Base-by-base conservation (phyloP, 2,797 vertebrate species). In the Euthynnus affinis region DNA sequence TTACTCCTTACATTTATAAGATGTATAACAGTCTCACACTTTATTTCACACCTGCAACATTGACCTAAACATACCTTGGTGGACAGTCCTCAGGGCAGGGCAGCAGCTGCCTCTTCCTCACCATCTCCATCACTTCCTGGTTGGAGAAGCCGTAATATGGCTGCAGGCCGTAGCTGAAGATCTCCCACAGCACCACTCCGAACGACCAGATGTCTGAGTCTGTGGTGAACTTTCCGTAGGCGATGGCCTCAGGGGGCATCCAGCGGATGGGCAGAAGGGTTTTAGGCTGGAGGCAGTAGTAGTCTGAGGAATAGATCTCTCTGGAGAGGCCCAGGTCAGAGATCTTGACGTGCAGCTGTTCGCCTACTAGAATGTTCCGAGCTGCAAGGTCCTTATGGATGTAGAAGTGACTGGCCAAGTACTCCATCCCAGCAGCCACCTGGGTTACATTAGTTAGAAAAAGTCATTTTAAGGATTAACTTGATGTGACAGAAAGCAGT, bases 111-210 rank as follows among this genome's bases (percentile, higher is more conserved):
- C 97, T 94, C 90, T 99, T 99, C 9, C 98, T 94, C 88, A 98
- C 96, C 98, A 99, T 98, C 92, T 99, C 98, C 57, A 99, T 98
- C 85, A 99, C 98, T 87, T 99, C 98, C 92, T 99, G 98, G 89
- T 99, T 99, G 82, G 97, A 98, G 92, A 99, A 99, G 9, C 98
- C 98, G 0, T 99, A 99, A 65, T 97, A 99, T 0, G 98, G 98
- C 91, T 99, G 98, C 52, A 99, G 96, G 62, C 98, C 98, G 8
- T 99, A 99, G 93, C 98, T 99, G 94, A 99, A 99, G 71, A 99
- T 96, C 87, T 99, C 98, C 98, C 98, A 99, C 18, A 99, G 83
- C 63, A 99, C 96, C 2, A 99, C 98, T 1, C 98, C 98, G 6
- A 97, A 99, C 0, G 98, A 98, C 98, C 98, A 99, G 81, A 99